Conservation (phyloP, 2,888 invertebrate species). For the Coecobrya sp. region DNA sequence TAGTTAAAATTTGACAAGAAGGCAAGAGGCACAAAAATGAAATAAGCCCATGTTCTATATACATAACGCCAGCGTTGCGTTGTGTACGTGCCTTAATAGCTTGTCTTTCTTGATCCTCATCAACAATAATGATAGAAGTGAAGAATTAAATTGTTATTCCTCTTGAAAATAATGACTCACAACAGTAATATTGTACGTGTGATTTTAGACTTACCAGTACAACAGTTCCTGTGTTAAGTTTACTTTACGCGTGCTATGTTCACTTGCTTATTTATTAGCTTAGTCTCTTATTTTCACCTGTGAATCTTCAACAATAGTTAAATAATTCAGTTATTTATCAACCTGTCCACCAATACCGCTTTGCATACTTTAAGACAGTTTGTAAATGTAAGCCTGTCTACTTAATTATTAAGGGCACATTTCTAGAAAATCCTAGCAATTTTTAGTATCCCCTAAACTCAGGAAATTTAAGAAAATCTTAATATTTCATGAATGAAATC, state of each 20-base stretch:
- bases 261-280: conserved; percentile 8
- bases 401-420: conserved; percentile 14
- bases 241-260: neutral
- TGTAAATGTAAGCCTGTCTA: conserved; percentile 10
- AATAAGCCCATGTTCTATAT: neutral
- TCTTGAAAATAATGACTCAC: neutral
- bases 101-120: conserved; percentile 12
- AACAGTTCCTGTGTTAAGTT: too few relatives aligned
- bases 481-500: conserved; percentile 36
- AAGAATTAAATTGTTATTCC: conserved; percentile 46
- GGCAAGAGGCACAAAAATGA: conserved; percentile 23
- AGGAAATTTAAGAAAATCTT: conserved; percentile 2
- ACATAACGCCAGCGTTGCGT: neutral
- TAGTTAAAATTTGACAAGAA: conserved; percentile 44
- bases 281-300: conserved; percentile 13
- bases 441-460: neutral
- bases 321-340: neutral
- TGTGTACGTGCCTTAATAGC: conserved; percentile 7
- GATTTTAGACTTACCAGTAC: too few relatives aligned
- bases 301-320: neutral
- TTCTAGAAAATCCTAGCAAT: neutral
- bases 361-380: neutral
- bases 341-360: neutral
- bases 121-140: neutral
- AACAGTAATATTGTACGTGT: neutral